Percentiles rank a stretch among this genome's conserved stretches.
Conservation (phyloP, 2,113 vertebrate genomes). For the Thamnophis sirtalis region DNA sequence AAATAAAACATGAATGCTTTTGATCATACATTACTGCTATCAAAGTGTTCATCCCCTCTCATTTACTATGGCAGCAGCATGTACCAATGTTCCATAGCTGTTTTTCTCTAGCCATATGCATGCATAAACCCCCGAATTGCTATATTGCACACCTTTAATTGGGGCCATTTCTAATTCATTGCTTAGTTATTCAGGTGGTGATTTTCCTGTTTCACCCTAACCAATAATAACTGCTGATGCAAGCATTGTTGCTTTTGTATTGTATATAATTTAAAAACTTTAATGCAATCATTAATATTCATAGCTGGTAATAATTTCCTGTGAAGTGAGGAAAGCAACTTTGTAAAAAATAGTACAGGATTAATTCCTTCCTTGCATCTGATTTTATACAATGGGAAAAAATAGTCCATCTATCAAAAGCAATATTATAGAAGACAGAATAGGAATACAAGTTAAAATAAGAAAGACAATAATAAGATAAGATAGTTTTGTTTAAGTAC, state of each 20-base stretch:
- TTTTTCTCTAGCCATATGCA: background rate
- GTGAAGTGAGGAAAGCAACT: background rate
- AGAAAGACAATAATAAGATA: no score
- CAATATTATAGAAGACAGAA: no score
- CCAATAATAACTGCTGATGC: conserved; percentile 19
- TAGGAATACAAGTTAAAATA: background rate
- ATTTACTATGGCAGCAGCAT: background rate
- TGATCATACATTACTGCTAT: background rate
- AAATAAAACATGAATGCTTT: background rate
- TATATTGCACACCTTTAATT: background rate
- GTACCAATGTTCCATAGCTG: background rate
- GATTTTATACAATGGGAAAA: background rate
- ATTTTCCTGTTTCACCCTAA: background rate
- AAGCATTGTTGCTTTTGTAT: background rate
- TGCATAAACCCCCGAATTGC: background rate
- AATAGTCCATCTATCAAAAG: background rate
- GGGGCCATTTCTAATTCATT: background rate
- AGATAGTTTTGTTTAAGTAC: background rate
- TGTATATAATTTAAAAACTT: background rate
- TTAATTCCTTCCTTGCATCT: background rate
- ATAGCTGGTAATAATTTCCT: background rate
- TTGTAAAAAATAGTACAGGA: background rate
- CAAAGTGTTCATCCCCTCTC: background rate
- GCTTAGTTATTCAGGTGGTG: background rate
- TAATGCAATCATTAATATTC: background rate